Base-by-base conservation (phyloP, 2,113 vertebrate genomes). In the Neofelis nebulosa region DNA sequence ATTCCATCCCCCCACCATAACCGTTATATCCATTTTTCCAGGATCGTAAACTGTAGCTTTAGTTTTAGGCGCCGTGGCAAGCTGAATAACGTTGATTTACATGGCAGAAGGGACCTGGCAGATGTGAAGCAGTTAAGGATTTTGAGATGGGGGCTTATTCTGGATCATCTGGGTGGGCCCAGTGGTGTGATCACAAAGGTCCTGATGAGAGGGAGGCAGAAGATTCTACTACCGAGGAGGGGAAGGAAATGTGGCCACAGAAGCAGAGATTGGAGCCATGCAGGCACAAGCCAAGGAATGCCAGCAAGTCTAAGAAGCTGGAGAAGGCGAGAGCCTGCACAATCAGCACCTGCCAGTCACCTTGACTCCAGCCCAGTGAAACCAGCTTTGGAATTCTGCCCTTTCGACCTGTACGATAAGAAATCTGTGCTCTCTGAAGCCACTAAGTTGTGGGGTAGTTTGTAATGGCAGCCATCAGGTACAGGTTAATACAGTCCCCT, bases 211-310 rank as follows among this genome's bases (percentile, higher is more conserved):
- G 7, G 33, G 69, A 76, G 41, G 50, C 66, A 68, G 88, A 29
- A 80, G 61, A 19, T 18, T 19, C 50, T 4, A 3, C n/a, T 4
- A 3, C 29, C 27, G 21, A 25, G 33, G 29, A 57, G 41, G 41
- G 74, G 23, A 31, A 52, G 33, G 25, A 4, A 25, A 65, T 2
- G 3, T 13, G 16, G 21, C 76, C n/a, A 2, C 33, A 36, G 83
- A n/a, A n/a, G 21, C 83, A 87, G 57, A 36, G 84, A 27, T 16
- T 1, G 65, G 45, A 36, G 48, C 7, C 12, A 52, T 0, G 4
- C 0, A 5, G n/a, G 10, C n/a, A 5, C 5, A 1, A 45, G 78
- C 48, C 78, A 19, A 48, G 27, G n/a, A 52, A 4, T 12, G 18
- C 12, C 2, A 0, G 21, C 38, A 7, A 31, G 21, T 7, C 2